phyloP scores from a whole-genome alignment of 1,140 invertebrate species.

The Papilio dardanus region DNA sequence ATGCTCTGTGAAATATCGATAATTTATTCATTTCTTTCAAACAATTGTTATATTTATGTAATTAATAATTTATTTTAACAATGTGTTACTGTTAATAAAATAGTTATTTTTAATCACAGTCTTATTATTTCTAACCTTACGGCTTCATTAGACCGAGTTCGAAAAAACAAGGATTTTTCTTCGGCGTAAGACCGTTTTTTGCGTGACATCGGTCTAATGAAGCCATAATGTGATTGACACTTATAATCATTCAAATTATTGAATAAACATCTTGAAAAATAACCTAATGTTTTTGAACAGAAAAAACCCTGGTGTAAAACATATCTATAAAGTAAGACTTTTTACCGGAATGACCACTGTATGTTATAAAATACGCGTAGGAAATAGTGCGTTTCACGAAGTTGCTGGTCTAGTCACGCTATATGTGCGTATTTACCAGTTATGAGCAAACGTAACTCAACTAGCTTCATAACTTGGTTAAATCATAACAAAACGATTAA shows the following conservation, averaged over 20 bases:
- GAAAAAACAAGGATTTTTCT: too few species aligned
- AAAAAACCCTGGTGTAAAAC: background rate
- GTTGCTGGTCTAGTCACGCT: slow-evolving; percentile 6
- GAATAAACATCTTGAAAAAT: too few species aligned
- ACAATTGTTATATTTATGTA: background rate
- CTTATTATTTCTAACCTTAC: background rate
- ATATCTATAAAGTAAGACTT: background rate
- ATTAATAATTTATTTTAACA: background rate
- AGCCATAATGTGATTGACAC: too few species aligned
- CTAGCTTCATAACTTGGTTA: background rate
- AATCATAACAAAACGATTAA: background rate
- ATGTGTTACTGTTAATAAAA: slow-evolving; percentile 15
- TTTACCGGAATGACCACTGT: background rate
- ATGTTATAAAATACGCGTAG: background rate
- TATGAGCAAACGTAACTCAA: background rate
- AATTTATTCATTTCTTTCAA: background rate
- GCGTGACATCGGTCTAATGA: too few species aligned
- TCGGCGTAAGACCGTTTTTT: too few species aligned
- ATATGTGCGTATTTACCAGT: background rate
- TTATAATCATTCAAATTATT: too few species aligned
- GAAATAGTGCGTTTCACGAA: background rate
- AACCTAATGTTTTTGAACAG: too few species aligned
- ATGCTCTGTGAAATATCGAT: background rate
- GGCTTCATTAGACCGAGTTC: too few species aligned
- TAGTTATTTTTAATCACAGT: background rate